Evolutionary conservation across 2,113 vertebrate species (phyloP).

Genomic region (Apus apus): DNA sequence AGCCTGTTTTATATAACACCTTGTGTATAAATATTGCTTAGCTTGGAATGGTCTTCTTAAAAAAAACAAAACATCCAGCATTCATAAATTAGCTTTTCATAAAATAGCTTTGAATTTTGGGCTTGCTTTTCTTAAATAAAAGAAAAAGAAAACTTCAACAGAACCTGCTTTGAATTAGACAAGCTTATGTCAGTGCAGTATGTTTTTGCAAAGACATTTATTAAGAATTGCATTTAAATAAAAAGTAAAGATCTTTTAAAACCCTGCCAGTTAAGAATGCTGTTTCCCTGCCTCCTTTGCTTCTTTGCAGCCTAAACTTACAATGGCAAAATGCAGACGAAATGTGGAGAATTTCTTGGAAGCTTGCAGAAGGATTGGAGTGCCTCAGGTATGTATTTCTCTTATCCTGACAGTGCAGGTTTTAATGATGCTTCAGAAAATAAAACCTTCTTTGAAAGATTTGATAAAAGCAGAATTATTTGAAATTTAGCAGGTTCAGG

Average conservation of each 20-base stretch:
- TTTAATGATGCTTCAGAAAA: neutral
- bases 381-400: constrained; percentile 88
- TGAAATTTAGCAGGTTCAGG: neutral
- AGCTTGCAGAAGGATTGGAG: constrained; percentile 94
- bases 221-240: neutral
- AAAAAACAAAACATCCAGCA: neutral
- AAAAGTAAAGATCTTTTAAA: neutral
- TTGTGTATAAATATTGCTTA: neutral
- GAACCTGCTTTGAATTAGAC: constrained; percentile 17
- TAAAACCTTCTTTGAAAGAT: neutral
- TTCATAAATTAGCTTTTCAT: neutral
- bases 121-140: neutral
- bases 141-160: neutral
- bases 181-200: neutral
- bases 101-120: constrained; percentile 5
- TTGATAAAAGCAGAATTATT: neutral
- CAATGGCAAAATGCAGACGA: constrained; percentile 98
- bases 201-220: neutral
- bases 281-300: neutral
- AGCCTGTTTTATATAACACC: neutral
- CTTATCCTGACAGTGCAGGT: neutral
- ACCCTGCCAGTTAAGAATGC: neutral
- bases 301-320: constrained; percentile 90
- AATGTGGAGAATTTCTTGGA: constrained; percentile 98
- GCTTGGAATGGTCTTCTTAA: neutral